A percentile compares a stretch with the other conserved stretches of the same genome.
These are phyloP conservation scores for Nebria salina DNA, from an alignment of 2,888 invertebrate genomes.

Conservation along the genomic window DNA sequence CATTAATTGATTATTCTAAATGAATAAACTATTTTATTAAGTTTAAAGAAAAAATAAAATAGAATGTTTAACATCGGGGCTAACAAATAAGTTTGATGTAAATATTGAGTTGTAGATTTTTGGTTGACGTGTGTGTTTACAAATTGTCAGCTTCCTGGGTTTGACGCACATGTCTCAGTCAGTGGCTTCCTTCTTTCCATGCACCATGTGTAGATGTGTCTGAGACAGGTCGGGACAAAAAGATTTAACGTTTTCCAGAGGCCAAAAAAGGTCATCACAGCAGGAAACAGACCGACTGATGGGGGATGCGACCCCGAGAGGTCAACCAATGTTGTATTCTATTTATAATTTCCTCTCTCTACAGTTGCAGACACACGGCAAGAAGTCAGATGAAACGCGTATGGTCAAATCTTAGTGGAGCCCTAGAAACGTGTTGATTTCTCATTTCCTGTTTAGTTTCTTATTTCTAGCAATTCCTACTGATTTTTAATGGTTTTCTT, in stretches of 20 bases:
- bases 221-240: constrained; percentile 51
- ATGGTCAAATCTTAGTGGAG: constrained; percentile 26
- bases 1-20: no score
- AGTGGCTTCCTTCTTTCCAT: constrained; percentile 11
- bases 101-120: background rate
- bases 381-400: constrained; percentile 14
- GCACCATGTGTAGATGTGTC: constrained; percentile 2
- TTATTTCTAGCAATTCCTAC: constrained; percentile 20
- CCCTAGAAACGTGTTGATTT: constrained; percentile 36
- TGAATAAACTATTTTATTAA: no score
- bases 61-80: background rate
- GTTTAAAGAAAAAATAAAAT: no score
- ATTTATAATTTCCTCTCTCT: constrained; percentile 36
- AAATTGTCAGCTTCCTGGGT: constrained; percentile 5
- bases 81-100: background rate
- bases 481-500: no score
- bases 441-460: constrained; percentile 28
- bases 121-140: background rate
- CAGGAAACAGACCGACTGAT: constrained; percentile 50
- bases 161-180: constrained; percentile 5
- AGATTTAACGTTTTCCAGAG: constrained; percentile 52
- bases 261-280: constrained; percentile 53
- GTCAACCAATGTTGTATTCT: constrained; percentile 34
- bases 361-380: background rate
- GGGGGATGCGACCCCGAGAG: constrained; percentile 33